A percentile compares a stretch with the other conserved stretches of the same genome.
phyloP scores from a whole-genome alignment of 2,888 invertebrate species.

The Drepana falcataria region DNA sequence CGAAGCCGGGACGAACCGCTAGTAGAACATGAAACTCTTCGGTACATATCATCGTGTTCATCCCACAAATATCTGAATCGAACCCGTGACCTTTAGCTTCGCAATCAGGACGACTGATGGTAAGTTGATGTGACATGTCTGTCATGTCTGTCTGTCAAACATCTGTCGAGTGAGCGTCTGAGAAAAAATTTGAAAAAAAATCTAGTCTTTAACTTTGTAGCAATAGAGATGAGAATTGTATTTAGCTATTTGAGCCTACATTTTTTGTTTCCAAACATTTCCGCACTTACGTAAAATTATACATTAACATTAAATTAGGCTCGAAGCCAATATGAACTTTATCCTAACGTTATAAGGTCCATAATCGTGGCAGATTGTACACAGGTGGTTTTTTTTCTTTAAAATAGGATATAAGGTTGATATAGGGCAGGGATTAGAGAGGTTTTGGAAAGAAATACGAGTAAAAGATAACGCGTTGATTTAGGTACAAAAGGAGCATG shows the following conservation, averaged over 20 bases:
- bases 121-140: too few species aligned
- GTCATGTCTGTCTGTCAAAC: too few species aligned
- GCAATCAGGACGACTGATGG: too few species aligned
- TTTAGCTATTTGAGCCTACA: neutral
- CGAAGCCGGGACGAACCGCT: too few species aligned
- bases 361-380: neutral
- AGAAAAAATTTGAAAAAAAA: too few species aligned
- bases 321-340: neutral
- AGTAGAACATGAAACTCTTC: too few species aligned
- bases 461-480: slow-evolving; percentile 23
- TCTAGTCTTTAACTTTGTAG: too few species aligned
- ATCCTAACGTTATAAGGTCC: neutral
- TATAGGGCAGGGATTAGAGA: slow-evolving; percentile 2
- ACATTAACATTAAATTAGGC: neutral
- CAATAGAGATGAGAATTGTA: neutral
- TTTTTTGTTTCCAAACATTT: slow-evolving; percentile 4
- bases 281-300: neutral
- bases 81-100: too few species aligned
- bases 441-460: slow-evolving; percentile 18
- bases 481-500: slow-evolving; percentile 20
- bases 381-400: neutral
- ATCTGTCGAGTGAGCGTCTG: too few species aligned
- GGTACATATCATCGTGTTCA: too few species aligned
- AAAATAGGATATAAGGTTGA: neutral
- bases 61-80: too few species aligned